These are phyloP conservation scores for Callionymus lyra DNA, from an alignment of 2,113 vertebrate genomes.

Conservation along the genomic window DNA sequence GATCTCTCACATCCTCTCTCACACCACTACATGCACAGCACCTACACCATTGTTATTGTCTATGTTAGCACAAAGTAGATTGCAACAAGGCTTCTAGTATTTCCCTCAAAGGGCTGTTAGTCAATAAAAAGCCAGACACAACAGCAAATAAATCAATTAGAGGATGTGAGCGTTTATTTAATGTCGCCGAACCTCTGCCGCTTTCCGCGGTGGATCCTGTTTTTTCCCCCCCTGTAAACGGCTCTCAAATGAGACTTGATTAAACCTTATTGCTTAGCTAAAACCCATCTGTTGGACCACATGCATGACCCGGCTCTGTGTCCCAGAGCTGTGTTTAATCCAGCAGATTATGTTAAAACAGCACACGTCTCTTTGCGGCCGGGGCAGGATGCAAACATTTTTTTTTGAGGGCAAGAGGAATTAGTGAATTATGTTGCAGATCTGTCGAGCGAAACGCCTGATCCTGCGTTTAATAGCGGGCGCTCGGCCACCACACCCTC, in stretches of 20 bases:
- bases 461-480: conserved; percentile 29
- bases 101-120: conserved; percentile 9
- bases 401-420: conserved; percentile 27
- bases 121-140: conserved; percentile 32
- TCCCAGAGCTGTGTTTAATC: conserved; percentile 43
- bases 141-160: conserved; percentile 41
- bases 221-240: conserved; percentile 19
- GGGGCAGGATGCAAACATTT: conserved; percentile 2
- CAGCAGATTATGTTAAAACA: conserved; percentile 26
- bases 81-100: conserved; percentile 18
- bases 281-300: conserved; percentile 36
- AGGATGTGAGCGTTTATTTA: conserved; percentile 36
- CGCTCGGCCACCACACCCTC: neutral
- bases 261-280: conserved; percentile 23
- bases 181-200: conserved; percentile 10
- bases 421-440: conserved; percentile 27
- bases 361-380: conserved; percentile 10
- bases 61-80: conserved; percentile 16
- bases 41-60: conserved; percentile 1
- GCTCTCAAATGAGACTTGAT: conserved; percentile 29
- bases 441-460: conserved; percentile 24
- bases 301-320: conserved; percentile 15
- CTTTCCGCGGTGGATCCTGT: neutral
- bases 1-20: conserved; percentile 1
- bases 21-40: conserved; percentile 1